Conservation (phyloP, 2,797 vertebrate genomes). For the Peromyscus aztecus region DNA sequence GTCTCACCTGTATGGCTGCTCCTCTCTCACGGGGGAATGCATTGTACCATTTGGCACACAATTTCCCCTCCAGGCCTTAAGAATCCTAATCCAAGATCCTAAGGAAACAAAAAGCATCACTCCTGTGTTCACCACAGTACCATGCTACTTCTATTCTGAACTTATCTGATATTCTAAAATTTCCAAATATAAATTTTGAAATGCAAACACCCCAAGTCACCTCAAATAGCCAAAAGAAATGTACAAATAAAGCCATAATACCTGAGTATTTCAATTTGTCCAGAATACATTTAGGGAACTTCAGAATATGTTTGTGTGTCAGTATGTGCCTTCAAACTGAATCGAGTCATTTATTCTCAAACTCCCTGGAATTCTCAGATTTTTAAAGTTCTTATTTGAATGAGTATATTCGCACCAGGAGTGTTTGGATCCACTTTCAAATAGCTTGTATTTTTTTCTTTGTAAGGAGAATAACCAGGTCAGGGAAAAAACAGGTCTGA, state of each 20-base stretch:
- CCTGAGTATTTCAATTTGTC: neutral
- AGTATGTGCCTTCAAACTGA: neutral
- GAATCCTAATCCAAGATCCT: neutral
- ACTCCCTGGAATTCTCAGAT: neutral
- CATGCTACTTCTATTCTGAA: neutral
- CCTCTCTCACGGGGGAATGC: neutral
- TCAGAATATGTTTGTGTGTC: neutral
- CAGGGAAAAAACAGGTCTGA: neutral
- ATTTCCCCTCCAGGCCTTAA: neutral
- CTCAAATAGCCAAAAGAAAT: neutral
- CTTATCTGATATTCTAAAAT: neutral
- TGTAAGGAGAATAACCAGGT: neutral
- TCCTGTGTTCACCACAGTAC: neutral
- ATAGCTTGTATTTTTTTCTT: slow-evolving; percentile 47
- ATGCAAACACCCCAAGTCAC: neutral
- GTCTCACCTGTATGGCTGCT: neutral
- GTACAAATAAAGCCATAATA: neutral
- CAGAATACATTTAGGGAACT: slow-evolving; percentile 1
- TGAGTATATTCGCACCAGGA: neutral
- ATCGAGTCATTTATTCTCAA: slow-evolving; percentile 9
- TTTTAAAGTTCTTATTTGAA: slow-evolving; percentile 20
- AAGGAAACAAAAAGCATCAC: neutral
- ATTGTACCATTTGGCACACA: neutral
- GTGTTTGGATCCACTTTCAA: slow-evolving; percentile 29
- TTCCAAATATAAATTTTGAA: slow-evolving; percentile 9